Conservation (phyloP, 2,888 invertebrate species). For the Mythimna vitellina region DNA sequence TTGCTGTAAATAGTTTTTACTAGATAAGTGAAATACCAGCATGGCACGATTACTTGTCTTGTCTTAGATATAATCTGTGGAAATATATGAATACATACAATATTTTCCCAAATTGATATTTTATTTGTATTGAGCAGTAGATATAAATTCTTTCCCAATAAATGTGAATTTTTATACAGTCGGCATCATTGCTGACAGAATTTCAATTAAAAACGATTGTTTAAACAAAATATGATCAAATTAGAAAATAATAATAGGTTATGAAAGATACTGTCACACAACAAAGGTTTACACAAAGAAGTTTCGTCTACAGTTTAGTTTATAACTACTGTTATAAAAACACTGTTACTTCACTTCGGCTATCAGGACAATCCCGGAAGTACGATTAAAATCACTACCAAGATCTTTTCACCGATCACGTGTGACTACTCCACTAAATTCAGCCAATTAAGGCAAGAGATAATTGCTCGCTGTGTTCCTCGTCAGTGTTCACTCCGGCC, state of each 20-base stretch:
- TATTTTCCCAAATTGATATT: conserved; percentile 59
- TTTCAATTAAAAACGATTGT: background rate
- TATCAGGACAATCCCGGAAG: too few relatives aligned
- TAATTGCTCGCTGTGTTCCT: too few relatives aligned
- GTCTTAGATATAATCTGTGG: conserved; percentile 51
- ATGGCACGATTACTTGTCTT: conserved; percentile 38
- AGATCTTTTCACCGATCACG: too few relatives aligned
- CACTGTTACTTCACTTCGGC: too few relatives aligned
- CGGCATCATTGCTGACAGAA: background rate
- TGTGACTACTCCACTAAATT: too few relatives aligned
- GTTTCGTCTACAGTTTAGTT: too few relatives aligned
- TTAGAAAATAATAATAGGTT: background rate
- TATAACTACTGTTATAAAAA: too few relatives aligned
- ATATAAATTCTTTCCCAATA: conserved; percentile 14
- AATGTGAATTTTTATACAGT: background rate
- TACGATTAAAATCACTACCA: too few relatives aligned
- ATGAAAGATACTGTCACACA: background rate
- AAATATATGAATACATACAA: conserved; percentile 60
- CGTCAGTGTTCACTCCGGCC: too few relatives aligned
- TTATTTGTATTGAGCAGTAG: conserved; percentile 58
- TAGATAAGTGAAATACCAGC: conserved; percentile 35
- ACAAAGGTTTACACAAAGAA: too few relatives aligned
- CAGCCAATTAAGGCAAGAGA: too few relatives aligned
- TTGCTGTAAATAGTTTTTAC: conserved; percentile 53
- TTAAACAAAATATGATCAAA: conserved; percentile 5